Evolutionary conservation across 2,113 vertebrate species (phyloP).

Genomic region (Cyprinus carpio): DNA sequence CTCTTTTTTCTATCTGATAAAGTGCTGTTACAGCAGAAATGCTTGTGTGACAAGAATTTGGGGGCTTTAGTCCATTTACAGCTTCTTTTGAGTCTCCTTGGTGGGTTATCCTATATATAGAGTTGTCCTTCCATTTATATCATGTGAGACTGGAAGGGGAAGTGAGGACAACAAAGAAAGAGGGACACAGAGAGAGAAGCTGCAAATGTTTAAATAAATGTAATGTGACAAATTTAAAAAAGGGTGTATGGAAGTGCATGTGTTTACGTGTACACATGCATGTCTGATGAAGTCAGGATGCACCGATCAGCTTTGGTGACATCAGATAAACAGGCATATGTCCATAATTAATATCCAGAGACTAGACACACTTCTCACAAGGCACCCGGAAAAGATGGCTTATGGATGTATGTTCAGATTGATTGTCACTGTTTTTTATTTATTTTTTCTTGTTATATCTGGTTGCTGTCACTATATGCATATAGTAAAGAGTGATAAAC

Average conservation of each 20-base stretch:
- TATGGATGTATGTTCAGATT: not conserved
- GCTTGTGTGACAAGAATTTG: conserved; percentile 71
- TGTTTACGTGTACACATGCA: conserved; percentile 31
- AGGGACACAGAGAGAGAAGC: conserved; percentile 71
- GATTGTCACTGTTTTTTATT: not conserved
- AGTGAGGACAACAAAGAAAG: conserved; percentile 67
- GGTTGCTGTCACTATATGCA: not conserved
- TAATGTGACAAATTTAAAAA: conserved; percentile 85
- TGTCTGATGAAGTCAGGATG: conserved; percentile 64
- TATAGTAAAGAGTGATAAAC: not conserved
- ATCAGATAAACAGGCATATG: conserved; percentile 83
- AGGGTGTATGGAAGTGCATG: conserved; percentile 71
- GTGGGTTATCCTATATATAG: conserved; percentile 69
- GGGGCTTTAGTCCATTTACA: conserved; percentile 71
- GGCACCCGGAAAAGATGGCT: conserved; percentile 54
- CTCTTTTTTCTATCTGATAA: conserved; percentile 66
- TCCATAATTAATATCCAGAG: conserved; percentile 89
- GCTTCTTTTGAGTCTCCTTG: conserved; percentile 70
- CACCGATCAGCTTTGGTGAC: conserved; percentile 78
- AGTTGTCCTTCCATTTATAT: conserved; percentile 75
- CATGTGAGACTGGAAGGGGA: conserved; percentile 53
- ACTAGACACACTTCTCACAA: conserved; percentile 81
- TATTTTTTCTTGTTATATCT: not conserved
- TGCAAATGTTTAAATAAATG: conserved; percentile 87
- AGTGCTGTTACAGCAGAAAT: conserved; percentile 78